These are phyloP conservation scores for Verasper variegatus DNA, from an alignment of 2,113 vertebrate genomes.

Conservation along the genomic window DNA sequence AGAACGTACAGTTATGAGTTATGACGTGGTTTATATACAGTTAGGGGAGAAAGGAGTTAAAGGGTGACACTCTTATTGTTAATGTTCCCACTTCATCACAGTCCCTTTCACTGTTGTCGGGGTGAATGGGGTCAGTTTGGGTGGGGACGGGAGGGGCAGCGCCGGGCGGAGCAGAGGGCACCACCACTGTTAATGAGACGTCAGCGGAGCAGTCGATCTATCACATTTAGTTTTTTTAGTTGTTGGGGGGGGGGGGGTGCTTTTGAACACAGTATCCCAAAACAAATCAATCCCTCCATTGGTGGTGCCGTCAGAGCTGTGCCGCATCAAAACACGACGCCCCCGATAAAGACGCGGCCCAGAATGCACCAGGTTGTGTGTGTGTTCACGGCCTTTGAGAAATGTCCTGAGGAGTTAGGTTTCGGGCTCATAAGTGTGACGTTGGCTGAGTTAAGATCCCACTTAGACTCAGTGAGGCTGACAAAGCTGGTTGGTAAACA, in stretches of 20 bases:
- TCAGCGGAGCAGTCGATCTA: constrained; percentile 32
- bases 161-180: constrained; percentile 29
- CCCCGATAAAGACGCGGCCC: background rate
- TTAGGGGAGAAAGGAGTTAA: background rate
- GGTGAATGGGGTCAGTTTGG: constrained; percentile 41
- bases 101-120: constrained; percentile 1
- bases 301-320: background rate
- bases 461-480: background rate
- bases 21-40: background rate
- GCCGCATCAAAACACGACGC: background rate
- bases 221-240: background rate
- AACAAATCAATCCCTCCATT: constrained; percentile 36
- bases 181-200: constrained; percentile 21
- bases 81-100: background rate
- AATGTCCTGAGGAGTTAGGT: background rate
- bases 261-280: background rate
- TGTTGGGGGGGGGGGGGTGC: background rate
- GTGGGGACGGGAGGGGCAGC: background rate
- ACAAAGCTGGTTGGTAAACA: background rate
- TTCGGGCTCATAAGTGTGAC: background rate
- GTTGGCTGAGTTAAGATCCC: background rate
- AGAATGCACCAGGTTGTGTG: background rate
- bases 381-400: background rate
- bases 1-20: background rate
- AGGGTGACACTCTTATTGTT: background rate